Base-by-base conservation (phyloP, 37 sponge, comb jelly and placozoan genomes). In the Mnemiopsis leidyi region DNA sequence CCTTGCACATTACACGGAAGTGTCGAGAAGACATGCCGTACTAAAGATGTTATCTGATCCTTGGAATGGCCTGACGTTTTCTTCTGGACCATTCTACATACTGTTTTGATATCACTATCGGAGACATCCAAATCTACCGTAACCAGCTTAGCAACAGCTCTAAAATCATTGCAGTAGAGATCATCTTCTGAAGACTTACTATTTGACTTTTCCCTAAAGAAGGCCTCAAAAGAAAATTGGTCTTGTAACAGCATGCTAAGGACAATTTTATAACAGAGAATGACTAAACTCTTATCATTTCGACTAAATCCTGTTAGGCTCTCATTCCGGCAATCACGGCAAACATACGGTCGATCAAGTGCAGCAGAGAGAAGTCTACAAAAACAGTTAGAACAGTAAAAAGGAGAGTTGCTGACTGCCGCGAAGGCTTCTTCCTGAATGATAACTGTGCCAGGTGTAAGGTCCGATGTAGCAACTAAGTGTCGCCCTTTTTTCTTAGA, bases 1-100 rank as follows among this genome's bases (percentile, higher is more conserved):
- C 90, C 90, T 26, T 85, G 90, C 16, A 85, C 90, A 85, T 36
- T 85, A 29, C 90, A 85, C 0, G 61, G 61, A 26, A 85, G 25
- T 25, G 61, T n/a, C 16, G 90, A 85, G 24, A 85, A 85, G 1
- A 85, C 35, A 85, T 85, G 90, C 26, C 90, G 33, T 0, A 85
- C 90, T 23, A 85, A 0, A 40, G 24, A 5, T 28, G 38, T 1
- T 13, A 39, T n/a, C 61, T 85, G 38, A 1, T 39, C 61, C n/a
- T 25, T 2, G 26, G 32, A 32, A 13, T 34, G 36, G 2, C 1
- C 0, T 21, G 1, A 1, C 1, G 26, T 32, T 77, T 18, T 3
- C 36, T 32, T 26, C 32, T 28, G 20, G 30, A 77, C 0, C 32
- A 32, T 1, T 13, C 32, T 32, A 77, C 32, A 77, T 21, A 77